phyloP scores from a whole-genome alignment of 2,113 vertebrate species.

The Plecotus auritus region DNA sequence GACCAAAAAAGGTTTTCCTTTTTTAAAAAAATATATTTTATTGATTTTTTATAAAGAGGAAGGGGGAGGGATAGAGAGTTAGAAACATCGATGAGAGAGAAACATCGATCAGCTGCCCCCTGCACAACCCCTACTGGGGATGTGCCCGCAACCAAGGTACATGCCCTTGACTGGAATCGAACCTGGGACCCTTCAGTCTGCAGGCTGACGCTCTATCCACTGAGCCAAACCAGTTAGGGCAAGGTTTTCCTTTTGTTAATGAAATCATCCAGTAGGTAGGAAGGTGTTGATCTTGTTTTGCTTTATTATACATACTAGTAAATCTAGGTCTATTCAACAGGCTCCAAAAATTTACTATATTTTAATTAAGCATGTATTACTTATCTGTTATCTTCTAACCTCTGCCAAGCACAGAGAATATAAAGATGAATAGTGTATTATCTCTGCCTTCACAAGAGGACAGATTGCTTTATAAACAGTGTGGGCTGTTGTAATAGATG shows the following conservation, averaged over 20 bases:
- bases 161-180: too few species aligned
- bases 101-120: too few species aligned
- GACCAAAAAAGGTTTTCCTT: neutral
- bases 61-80: too few species aligned
- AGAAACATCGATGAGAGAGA: too few species aligned
- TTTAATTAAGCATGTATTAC: constrained; percentile 32
- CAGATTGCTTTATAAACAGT: neutral
- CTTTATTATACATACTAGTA: neutral
- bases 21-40: neutral
- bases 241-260: neutral
- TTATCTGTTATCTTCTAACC: neutral
- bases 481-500: neutral
- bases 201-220: too few species aligned
- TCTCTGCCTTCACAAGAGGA: neutral
- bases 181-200: too few species aligned
- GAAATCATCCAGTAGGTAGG: neutral
- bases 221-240: too few species aligned
- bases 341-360: neutral
- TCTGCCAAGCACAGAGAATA: neutral
- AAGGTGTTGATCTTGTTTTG: neutral
- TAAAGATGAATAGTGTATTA: neutral
- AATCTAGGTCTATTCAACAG: neutral
- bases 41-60: too few species aligned
- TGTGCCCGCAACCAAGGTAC: too few species aligned
- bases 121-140: too few species aligned